Conservation (phyloP, 2,113 vertebrate species). For the Brachypteracias leptosomus region DNA sequence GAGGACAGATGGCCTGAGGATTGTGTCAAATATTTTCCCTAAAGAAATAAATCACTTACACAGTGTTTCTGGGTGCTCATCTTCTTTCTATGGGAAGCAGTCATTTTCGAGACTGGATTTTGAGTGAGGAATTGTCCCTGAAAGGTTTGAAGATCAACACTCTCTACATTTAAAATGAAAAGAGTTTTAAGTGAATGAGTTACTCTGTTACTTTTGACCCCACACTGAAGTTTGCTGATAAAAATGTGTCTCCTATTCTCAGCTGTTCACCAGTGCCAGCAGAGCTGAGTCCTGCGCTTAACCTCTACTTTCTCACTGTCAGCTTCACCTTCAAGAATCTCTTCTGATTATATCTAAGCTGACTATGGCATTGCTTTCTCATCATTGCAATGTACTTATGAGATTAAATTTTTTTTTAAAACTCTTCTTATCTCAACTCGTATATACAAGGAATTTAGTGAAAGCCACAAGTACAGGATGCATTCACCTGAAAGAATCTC, state of each 20-base stretch:
- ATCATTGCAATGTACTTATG: not conserved
- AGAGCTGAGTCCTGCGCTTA: constrained; percentile 34
- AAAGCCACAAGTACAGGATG: not conserved
- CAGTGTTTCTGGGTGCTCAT: not conserved
- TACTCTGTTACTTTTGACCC: constrained; percentile 48
- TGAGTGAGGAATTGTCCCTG: not conserved
- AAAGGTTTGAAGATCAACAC: not conserved
- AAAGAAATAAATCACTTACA: not conserved
- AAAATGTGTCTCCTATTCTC: constrained; percentile 16
- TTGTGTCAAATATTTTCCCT: not conserved
- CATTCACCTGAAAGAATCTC: not conserved
- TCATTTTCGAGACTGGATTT: not conserved
- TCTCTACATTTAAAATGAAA: constrained; percentile 46
- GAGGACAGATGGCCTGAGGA: not conserved
- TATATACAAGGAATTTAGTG: not conserved
- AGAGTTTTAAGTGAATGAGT: constrained; percentile 56
- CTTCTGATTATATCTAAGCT: not conserved
- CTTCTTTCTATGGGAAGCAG: not conserved
- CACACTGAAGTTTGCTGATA: not conserved
- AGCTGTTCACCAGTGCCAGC: not conserved
- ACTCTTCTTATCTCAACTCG: not conserved
- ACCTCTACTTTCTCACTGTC: not conserved
- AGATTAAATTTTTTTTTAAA: not conserved
- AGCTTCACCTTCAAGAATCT: not conserved
- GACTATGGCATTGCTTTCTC: not conserved